Base-by-base conservation (phyloP, 2,113 vertebrate species). In the Symphodus melops region DNA sequence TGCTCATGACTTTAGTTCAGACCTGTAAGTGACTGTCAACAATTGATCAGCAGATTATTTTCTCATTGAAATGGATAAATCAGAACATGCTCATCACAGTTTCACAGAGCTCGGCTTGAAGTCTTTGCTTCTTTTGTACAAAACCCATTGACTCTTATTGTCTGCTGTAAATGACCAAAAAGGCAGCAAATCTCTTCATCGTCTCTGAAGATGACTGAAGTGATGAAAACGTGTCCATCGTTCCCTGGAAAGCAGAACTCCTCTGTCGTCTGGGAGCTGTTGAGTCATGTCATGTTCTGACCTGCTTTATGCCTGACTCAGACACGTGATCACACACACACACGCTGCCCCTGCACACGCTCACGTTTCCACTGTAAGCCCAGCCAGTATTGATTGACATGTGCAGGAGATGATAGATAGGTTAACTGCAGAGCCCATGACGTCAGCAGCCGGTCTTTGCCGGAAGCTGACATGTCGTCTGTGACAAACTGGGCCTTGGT, bases 281-380 rank as follows among this genome's bases (percentile, higher is more conserved):
- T 12, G 20, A 13, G 28, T 33, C 28, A 33, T 33, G 51, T 51
- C 37, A 1, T 33, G 71, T 54, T 44, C 5, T 49, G 3, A 51
- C 42, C 46, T 25, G 25, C 4, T 33, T 5, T 33, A 4, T 59
- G 25, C 49, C 13, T 61, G 54, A 6, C 46, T 2, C 23, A 42
- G 25, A 77, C 79, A 53, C 65, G 74, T 76, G 72, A 51, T 3
- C 20, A 28, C 44, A 41, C 62, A 28, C 41, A 54, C 23, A 23
- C 23, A 42, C 51, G 36, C 20, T 36, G 58, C 64, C 61, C 42
- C 66, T 52, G 44, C 71, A 19, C 52, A 33, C 28, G 28, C 74
- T 83, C 84, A 85, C 75, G 66, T 89, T 88, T 64, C 57, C 72
- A 46, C 69, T 19, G 59, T 68, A 25, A 8, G 37, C 62, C 36